Percentiles rank a stretch among this genome's conserved stretches.
Conservation (phyloP, 1,140 invertebrate species). For the Phthorimaea operculella region DNA sequence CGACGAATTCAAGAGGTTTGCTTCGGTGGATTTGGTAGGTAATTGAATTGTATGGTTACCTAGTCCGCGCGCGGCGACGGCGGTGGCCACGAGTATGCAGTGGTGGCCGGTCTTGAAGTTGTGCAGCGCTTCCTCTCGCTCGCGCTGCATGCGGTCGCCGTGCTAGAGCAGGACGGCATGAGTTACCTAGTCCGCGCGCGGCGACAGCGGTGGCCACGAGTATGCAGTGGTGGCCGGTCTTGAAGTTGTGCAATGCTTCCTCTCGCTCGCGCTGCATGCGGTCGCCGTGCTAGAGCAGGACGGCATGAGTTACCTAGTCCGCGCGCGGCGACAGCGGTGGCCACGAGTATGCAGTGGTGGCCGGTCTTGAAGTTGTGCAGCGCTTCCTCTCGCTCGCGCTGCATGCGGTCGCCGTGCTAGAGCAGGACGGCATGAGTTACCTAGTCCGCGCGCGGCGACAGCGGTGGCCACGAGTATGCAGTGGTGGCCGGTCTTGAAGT, state of each 20-base stretch:
- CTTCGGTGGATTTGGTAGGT: no score
- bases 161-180: slow-evolving; percentile 87
- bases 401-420: slow-evolving; percentile 92
- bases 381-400: slow-evolving; percentile 90
- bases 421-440: slow-evolving; percentile 80
- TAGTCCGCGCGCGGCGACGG: slow-evolving; percentile 91
- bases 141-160: slow-evolving; percentile 88
- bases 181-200: slow-evolving; percentile 74
- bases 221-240: slow-evolving; percentile 76
- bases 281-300: slow-evolving; percentile 94
- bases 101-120: slow-evolving; percentile 83
- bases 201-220: slow-evolving; percentile 94
- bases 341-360: slow-evolving; percentile 82
- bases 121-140: slow-evolving; percentile 87
- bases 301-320: slow-evolving; percentile 71
- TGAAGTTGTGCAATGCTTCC: slow-evolving; percentile 86
- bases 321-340: slow-evolving; percentile 95
- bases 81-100: slow-evolving; percentile 89
- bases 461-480: slow-evolving; percentile 91
- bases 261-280: slow-evolving; percentile 90
- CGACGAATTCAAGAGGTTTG: no score
- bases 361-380: slow-evolving; percentile 84
- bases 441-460: slow-evolving; percentile 90
- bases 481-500: slow-evolving; percentile 81
- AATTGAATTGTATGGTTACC: slow-evolving; percentile 67